Base-by-base conservation (phyloP, 2,113 vertebrate genomes). In the Rhabdomys dilectus region DNA sequence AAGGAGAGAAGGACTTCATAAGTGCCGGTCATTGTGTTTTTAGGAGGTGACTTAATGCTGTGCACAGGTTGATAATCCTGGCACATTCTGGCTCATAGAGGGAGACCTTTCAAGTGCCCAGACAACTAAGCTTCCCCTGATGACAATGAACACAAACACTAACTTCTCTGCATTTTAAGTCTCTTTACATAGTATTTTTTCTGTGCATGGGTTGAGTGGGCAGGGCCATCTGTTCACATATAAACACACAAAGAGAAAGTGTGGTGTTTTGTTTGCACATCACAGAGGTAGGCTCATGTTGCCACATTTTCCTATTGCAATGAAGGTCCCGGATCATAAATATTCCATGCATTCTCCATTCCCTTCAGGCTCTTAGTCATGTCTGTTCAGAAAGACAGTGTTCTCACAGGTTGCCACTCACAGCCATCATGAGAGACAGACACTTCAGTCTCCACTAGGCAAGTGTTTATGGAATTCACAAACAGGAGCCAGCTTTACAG, bases 401-500 rank as follows among this genome's bases (percentile, higher is more conserved):
- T 93, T 93, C 94, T 92, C 91, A 78, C 93, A 34, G 2, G 68
- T 97, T 94, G 97, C 96, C 97, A 97, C 93, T 96, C 91, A 78
- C 66, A 58, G 88, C 72, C 0, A 15, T 36, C 8, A 96, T 93
- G 86, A 95, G 24, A 93, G 95, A 7, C 95, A 5, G 91, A 96
- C 93, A 17, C 53, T 77, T 88, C 21, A 9, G 97, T 93, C 22
- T 90, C 2, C 0, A 21, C 92, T 72, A 91, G 7, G 31, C 45
- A 91, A 91, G 89, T 97, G 22, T 93, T 48, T 98, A n/a, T 93
- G 19, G 15, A 97, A 88, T 89, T 92, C 75, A 97, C 95, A 98
- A 29, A 89, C 90, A 96, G 91, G 96, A 97, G 94, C 91, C 76
- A 0, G 97, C 97, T 96, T 98, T 98, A 97, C 96, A 98, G 98